phyloP scores from a whole-genome alignment of 2,888 invertebrate species.

The Eristalis arbustorum region DNA sequence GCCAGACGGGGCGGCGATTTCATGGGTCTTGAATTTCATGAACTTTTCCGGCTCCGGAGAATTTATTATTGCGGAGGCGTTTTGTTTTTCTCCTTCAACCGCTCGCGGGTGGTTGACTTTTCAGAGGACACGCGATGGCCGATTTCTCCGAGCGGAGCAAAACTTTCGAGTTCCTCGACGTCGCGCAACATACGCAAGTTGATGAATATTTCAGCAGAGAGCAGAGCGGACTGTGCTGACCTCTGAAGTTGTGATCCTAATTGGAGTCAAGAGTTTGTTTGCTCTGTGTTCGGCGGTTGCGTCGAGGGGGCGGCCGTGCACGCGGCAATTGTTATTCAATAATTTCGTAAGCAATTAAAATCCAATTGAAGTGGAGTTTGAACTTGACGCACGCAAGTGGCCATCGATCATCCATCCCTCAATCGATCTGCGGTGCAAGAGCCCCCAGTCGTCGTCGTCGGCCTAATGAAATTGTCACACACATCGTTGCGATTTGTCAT shows the following conservation, averaged over 20 bases:
- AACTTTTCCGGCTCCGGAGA: constrained; percentile 21
- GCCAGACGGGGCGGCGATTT: neutral
- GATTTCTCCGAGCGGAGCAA: constrained; percentile 37
- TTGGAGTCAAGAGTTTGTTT: constrained; percentile 24
- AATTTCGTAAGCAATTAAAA: constrained; percentile 41
- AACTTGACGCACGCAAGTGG: neutral
- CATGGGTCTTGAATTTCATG: constrained; percentile 10
- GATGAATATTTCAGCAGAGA: constrained; percentile 51
- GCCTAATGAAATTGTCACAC: constrained; percentile 53
- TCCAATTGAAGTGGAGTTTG: neutral
- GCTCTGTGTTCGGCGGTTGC: constrained; percentile 1
- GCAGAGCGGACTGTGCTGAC: neutral
- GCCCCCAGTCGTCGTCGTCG: neutral
- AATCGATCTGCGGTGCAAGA: neutral
- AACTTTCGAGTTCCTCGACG: constrained; percentile 3
- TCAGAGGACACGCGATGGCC: constrained; percentile 41
- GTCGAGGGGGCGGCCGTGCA: neutral
- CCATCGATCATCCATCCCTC: neutral
- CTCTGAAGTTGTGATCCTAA: constrained; percentile 29
- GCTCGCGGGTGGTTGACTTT: neutral
- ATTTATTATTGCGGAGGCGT: constrained; percentile 36
- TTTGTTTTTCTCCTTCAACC: constrained; percentile 1
- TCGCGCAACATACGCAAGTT: constrained; percentile 23
- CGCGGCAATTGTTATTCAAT: constrained; percentile 50
- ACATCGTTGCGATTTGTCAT: constrained; percentile 61